Evolutionary conservation across 2,888 invertebrate species (phyloP).

Genomic region (Atherix ibis): DNA sequence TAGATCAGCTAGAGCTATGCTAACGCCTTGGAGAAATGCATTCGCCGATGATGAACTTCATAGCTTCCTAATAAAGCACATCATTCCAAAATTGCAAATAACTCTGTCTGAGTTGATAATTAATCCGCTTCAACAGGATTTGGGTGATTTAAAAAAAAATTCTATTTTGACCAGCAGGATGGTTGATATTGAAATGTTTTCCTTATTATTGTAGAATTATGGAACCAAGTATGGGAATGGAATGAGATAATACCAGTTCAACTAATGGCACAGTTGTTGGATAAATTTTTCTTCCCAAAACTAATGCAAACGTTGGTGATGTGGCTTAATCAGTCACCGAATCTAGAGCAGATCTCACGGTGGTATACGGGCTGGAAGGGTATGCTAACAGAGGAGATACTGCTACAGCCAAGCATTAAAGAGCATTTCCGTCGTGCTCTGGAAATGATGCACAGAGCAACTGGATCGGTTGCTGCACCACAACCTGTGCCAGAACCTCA

Average conservation of each 20-base stretch:
- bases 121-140: conserved; percentile 56
- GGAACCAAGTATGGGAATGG: conserved; percentile 96
- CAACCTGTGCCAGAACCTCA: conserved; percentile 34
- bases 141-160: conserved; percentile 32
- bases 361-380: conserved; percentile 62
- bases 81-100: conserved; percentile 74
- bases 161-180: neutral
- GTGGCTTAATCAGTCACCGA: conserved; percentile 85
- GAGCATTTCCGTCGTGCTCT: conserved; percentile 81
- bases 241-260: conserved; percentile 63
- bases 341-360: conserved; percentile 76
- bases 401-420: conserved; percentile 37
- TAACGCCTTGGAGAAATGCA: conserved; percentile 75
- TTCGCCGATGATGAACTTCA: conserved; percentile 63
- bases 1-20: conserved; percentile 76
- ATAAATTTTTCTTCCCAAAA: conserved; percentile 83
- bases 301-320: conserved; percentile 72
- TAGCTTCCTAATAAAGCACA: conserved; percentile 68
- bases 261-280: conserved; percentile 63
- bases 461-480: conserved; percentile 46
- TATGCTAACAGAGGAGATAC: conserved; percentile 39
- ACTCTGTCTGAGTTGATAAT: conserved; percentile 49
- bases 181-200: conserved; percentile 2
- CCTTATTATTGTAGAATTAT: conserved; percentile 55
- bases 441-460: conserved; percentile 84